Percentiles rank a stretch among this genome's conserved stretches.
phyloP scores from a whole-genome alignment of 2,888 invertebrate species.

The Epistrophella euchroma region DNA sequence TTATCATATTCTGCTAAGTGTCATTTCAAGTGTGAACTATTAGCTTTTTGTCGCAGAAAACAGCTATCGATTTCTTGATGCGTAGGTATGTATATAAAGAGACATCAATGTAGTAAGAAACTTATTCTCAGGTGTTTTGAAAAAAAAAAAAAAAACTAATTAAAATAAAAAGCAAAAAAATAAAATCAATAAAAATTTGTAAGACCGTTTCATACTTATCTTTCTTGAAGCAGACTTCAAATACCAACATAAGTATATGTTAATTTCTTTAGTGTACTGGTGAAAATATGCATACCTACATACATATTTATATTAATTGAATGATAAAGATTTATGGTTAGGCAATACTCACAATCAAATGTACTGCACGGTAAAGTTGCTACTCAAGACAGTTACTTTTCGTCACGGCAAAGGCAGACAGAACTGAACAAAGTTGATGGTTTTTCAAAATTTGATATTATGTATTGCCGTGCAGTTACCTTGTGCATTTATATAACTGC shows the following conservation, averaged over 20 bases:
- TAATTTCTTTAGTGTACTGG: too few relatives aligned
- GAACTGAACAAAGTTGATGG: too few relatives aligned
- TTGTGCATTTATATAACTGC: too few relatives aligned
- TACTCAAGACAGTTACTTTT: too few relatives aligned
- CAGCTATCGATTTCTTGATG: not conserved
- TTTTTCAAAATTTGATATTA: too few relatives aligned
- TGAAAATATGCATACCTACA: too few relatives aligned
- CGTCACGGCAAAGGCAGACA: too few relatives aligned
- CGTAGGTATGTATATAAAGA: not conserved
- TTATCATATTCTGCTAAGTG: not conserved
- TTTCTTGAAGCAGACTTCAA: not conserved
- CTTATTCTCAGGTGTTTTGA: not conserved
- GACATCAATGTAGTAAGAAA: not conserved
- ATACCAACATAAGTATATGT: not conserved
- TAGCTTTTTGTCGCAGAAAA: not conserved
- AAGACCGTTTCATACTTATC: not conserved
- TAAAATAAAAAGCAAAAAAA: not conserved
- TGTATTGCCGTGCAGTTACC: too few relatives aligned
- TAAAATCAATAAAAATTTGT: not conserved
- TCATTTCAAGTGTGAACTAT: not conserved
- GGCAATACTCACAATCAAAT: too few relatives aligned
- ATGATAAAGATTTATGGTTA: too few relatives aligned
- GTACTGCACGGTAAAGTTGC: too few relatives aligned
- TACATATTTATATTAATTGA: too few relatives aligned
- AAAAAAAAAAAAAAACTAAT: slow-evolving; percentile 5